Base-by-base conservation (phyloP, 2,888 invertebrate genomes). In the Ditula angustiorana region DNA sequence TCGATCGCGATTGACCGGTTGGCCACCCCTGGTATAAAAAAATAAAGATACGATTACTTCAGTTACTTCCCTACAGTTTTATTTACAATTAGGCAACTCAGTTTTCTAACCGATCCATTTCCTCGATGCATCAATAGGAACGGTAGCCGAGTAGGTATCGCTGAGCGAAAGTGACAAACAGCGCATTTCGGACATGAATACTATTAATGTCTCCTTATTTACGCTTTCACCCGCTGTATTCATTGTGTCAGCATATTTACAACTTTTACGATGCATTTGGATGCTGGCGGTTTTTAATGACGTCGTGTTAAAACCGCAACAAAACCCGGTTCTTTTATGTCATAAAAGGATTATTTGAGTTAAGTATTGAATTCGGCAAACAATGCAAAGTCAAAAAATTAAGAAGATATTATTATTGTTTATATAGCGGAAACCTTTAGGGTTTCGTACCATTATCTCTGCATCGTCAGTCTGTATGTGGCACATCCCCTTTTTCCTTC, bases 111-210 rank as follows among this genome's bases (percentile, higher is more conserved):
- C 16, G 35, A 26, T 30, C 23, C 10, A 30, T 41, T 60, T 50
- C 30, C 13, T 37, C 16, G 13, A 41, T n/a, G 21, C 30, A 26
- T 33, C 53, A 47, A 55, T 33, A 23, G 30, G 53, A 52, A 61
- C 24, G 10, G 13, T 37, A 16, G 46, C 24, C 26, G 41, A 13
- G 21, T 24, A 57, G 50, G 37, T 44, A 46, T 58, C 60, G 66
- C 24, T 80, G 72, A 82, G 89, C 86, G 91, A 92, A 91, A 92
- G 91, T 88, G 83, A 83, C 80, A 75, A 78, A 66, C 71, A 76
- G 79, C 78, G 72, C 76, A 72, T 78, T 70, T 74, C 76, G 75
- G 77, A 73, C 82, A 74, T 85, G 84, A 80, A 85, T 83, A 83
- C 80, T 82, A 86, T 85, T 85, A 85, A 84, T 82, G 79, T 69